Evolutionary conservation across 1,140 invertebrate genomes (phyloP).

Genomic region (Macrocentrus cingulum): DNA sequence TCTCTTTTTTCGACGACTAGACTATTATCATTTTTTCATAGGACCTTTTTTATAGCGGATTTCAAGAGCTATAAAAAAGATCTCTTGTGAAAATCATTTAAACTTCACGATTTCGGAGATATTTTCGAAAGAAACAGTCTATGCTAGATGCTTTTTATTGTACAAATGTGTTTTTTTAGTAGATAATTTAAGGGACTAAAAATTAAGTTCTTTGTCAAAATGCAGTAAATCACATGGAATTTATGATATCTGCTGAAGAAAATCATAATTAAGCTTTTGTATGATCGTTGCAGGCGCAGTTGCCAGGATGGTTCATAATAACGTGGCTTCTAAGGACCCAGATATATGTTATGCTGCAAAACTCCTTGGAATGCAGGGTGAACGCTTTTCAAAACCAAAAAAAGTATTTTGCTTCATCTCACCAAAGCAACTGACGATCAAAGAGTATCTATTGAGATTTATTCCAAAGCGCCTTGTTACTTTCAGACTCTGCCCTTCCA

Average conservation of each 20-base stretch:
- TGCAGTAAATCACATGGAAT: too few species aligned
- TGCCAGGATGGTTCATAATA: slow-evolving; percentile 82
- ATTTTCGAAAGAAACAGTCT: too few species aligned
- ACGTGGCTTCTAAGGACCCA: slow-evolving; percentile 80
- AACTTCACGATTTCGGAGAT: too few species aligned
- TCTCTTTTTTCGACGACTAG: too few species aligned
- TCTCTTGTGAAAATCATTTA: too few species aligned
- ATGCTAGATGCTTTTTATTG: too few species aligned
- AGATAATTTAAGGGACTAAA: too few species aligned
- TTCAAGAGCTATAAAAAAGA: too few species aligned
- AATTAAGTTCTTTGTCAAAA: too few species aligned
- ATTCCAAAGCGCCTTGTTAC: slow-evolving; percentile 88
- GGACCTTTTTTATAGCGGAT: too few species aligned
- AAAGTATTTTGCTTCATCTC: slow-evolving; percentile 87
- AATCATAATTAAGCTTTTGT: slow-evolving; percentile 17
- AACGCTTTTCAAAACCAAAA: slow-evolving; percentile 71
- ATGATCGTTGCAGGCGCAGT: slow-evolving; percentile 67
- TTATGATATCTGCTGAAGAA: neutral
- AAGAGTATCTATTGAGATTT: slow-evolving; percentile 89
- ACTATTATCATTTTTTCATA: too few species aligned
- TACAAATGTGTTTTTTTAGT: too few species aligned
- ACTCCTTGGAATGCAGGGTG: slow-evolving; percentile 72
- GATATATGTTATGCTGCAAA: slow-evolving; percentile 85
- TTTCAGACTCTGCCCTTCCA: slow-evolving; percentile 90
- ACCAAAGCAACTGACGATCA: slow-evolving; percentile 86